These are phyloP conservation scores for Papilio polyxenes DNA, from an alignment of 1,140 invertebrate genomes.

Conservation along the genomic window DNA sequence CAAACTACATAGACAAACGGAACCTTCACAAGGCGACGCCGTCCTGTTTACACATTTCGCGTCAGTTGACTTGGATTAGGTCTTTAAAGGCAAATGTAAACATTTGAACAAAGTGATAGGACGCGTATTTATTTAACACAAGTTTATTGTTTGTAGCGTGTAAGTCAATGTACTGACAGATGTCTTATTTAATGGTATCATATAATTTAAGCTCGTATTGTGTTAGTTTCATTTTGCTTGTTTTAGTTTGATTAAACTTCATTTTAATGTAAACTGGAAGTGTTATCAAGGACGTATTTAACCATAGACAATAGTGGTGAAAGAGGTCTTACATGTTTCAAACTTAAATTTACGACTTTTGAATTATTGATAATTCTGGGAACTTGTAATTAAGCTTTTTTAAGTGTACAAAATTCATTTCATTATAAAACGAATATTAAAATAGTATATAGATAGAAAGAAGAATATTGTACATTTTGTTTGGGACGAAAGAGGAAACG, in stretches of 20 bases:
- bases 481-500: too few relatives aligned
- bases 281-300: too few relatives aligned
- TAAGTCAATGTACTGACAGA: conserved; percentile 16
- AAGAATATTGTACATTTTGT: too few relatives aligned
- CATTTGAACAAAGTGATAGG: conserved; percentile 17
- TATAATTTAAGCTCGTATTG: conserved; percentile 20
- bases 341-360: too few relatives aligned
- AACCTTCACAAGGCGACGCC: conserved; percentile 20
- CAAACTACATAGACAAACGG: conserved; percentile 14
- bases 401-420: too few relatives aligned
- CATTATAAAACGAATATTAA: too few relatives aligned
- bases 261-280: background rate
- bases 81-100: conserved; percentile 18
- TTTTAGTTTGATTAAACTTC: background rate
- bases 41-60: conserved; percentile 28
- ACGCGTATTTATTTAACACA: conserved; percentile 9
- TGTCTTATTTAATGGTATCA: conserved; percentile 8
- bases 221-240: background rate
- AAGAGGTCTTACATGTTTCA: too few relatives aligned
- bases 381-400: too few relatives aligned
- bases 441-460: too few relatives aligned
- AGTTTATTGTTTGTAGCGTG: conserved; percentile 7
- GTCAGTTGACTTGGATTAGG: conserved; percentile 26
- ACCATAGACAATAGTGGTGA: too few relatives aligned
- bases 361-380: too few relatives aligned